Evolutionary conservation across 1,140 invertebrate genomes (phyloP).

Genomic region (Sesamia nonagrioides): DNA sequence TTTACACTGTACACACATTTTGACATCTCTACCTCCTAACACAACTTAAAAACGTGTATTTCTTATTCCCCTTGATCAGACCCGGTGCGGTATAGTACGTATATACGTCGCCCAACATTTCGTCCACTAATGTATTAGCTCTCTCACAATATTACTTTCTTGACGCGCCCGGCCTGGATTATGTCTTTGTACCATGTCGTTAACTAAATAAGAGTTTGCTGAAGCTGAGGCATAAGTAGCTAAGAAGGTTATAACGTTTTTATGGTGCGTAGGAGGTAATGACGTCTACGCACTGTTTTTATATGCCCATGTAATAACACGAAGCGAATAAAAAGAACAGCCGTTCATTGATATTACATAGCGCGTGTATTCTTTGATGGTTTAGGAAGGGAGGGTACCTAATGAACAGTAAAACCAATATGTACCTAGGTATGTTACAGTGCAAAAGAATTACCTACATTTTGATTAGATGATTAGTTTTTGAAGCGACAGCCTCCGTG

Average conservation of each 20-base stretch:
- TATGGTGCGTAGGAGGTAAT: not conserved
- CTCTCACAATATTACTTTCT: constrained; percentile 37
- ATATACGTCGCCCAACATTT: not conserved
- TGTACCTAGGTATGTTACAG: too few relatives aligned
- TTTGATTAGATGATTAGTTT: too few relatives aligned
- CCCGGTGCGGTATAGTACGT: not conserved
- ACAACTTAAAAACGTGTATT: not conserved
- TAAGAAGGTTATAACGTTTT: not conserved
- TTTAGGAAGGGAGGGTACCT: too few relatives aligned
- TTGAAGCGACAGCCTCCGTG: too few relatives aligned
- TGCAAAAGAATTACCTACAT: too few relatives aligned
- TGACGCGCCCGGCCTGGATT: constrained; percentile 20
- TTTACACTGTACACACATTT: too few relatives aligned
- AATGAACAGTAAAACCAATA: too few relatives aligned
- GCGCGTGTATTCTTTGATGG: too few relatives aligned
- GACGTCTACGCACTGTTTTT: too few relatives aligned
- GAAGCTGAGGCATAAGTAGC: not conserved
- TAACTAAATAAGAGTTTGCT: constrained; percentile 34
- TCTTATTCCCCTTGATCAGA: not conserved
- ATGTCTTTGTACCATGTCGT: constrained; percentile 22
- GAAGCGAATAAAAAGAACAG: not conserved
- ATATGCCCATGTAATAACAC: not conserved
- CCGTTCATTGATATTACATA: too few relatives aligned
- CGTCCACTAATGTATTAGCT: constrained; percentile 39
- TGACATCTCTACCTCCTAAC: not conserved